Evolutionary conservation across 30 jellyfish, hydroid and myxozoan species (phyloP), one percentile per base, ranked within the genome.

Genomic region (Aurelia coerulea): DNA sequence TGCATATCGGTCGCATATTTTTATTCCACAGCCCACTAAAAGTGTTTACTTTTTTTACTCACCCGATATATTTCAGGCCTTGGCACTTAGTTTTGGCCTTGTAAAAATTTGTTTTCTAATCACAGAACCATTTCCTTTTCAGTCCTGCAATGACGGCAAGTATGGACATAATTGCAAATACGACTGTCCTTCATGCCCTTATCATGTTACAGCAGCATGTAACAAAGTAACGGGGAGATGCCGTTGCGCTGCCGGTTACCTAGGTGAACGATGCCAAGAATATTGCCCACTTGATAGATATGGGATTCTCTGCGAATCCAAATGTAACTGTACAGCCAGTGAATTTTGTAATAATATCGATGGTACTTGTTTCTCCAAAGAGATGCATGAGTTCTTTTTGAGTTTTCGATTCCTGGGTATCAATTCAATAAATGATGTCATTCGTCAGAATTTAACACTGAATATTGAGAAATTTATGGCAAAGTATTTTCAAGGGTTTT

Each of bases 211-310:
- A 10, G 90, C 90, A 33, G 56, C 92, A n/a, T 94, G 99, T 54
- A 89, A 88, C 74, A 94, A 88, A 64, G 46, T 62, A 46, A 39
- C 78, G 32, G 97, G 99, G n/a, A 68, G 71, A 18, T 94, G 99
- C 76, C 65, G 59, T 5, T 94, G 99, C 71, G 56, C 91, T 56
- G 74, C 84, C 19, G 97, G 97, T 17, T 94, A 82, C 85, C 63
- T 68, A 53, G 97, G 99, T 32, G 52, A 62, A 10, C 15, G 54
- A 41, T 94, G 99, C 68, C 74, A 59, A 62, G 81, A 76, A n/a
- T 74, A 78, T 42, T 94, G 99, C 74, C 94, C 88, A 8, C 81
- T 89, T 65, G 85, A 74, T 15, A 73, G 52, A 14, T 94, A 34
- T 68, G 99, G 99, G 1, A 64, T 29, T 16, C 10, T 17, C 65